phyloP scores from a whole-genome alignment of 92 coral and sea anemone species.

The Diadumene lineata region DNA sequence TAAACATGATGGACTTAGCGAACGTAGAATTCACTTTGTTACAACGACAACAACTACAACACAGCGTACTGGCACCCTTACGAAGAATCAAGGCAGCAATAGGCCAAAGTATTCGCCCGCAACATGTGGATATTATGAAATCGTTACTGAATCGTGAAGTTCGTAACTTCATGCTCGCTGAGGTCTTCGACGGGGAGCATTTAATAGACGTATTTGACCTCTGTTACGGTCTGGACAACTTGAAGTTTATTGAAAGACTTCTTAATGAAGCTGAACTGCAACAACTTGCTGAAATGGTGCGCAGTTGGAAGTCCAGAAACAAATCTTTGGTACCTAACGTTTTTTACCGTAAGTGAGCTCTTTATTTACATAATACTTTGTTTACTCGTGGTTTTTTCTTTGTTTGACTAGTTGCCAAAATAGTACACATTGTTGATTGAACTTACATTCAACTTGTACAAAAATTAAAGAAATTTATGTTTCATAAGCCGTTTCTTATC shows the following conservation, averaged over 20 bases:
- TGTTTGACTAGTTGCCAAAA: neutral
- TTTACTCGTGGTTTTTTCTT: constrained; percentile 21
- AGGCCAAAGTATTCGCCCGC: constrained; percentile 48
- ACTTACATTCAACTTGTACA: too few relatives aligned
- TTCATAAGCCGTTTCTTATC: too few relatives aligned
- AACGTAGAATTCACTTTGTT: constrained; percentile 33
- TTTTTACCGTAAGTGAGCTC: constrained; percentile 59
- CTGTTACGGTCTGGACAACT: constrained; percentile 70
- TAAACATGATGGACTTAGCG: constrained; percentile 22
- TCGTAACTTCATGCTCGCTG: constrained; percentile 49
- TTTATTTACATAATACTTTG: neutral
- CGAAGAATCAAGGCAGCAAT: constrained; percentile 59
- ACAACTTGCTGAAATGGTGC: constrained; percentile 56
- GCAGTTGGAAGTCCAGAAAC: constrained; percentile 56
- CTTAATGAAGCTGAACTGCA: constrained; percentile 53
- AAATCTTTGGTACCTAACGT: constrained; percentile 43
- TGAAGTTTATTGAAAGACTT: constrained; percentile 66
- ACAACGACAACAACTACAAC: constrained; percentile 65
- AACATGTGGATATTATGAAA: constrained; percentile 56
- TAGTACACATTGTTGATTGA: neutral
- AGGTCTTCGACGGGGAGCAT: constrained; percentile 60
- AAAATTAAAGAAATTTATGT: too few relatives aligned
- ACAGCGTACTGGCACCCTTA: constrained; percentile 62
- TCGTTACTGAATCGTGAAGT: constrained; percentile 54
- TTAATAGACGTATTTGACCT: constrained; percentile 59